Evolutionary conservation across 2,888 invertebrate species (phyloP).

Genomic region (Drosophila recens): DNA sequence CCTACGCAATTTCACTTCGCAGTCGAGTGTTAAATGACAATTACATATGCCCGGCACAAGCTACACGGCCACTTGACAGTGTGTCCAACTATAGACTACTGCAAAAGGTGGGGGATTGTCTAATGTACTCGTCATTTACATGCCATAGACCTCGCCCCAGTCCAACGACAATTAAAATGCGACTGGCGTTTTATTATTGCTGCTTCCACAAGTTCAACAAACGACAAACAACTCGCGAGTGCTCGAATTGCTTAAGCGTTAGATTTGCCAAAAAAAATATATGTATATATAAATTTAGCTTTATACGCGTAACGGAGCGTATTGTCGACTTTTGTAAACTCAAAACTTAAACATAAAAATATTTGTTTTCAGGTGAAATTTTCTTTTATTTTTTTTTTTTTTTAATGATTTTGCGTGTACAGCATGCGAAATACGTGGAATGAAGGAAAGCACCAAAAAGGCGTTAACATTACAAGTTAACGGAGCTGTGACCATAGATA

Average conservation of each 20-base stretch:
- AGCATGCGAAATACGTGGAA: conserved; percentile 76
- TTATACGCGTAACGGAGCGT: conserved; percentile 2
- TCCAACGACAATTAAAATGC: conserved; percentile 70
- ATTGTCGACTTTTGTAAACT: conserved; percentile 40
- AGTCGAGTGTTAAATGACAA: conserved; percentile 68
- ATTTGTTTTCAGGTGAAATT: conserved; percentile 69
- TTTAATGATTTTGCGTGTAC: conserved; percentile 61
- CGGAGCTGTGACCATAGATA: conserved; percentile 53
- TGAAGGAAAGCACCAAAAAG: conserved; percentile 58
- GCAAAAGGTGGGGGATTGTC: conserved; percentile 27
- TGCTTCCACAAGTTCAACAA: conserved; percentile 66
- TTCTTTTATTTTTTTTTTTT: conserved; percentile 35
- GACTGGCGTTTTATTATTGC: conserved; percentile 56
- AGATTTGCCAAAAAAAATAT: conserved; percentile 64
- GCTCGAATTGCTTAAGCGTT: conserved; percentile 36
- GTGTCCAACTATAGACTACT: conserved; percentile 20
- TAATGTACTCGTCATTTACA: conserved; percentile 67
- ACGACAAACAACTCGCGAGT: conserved; percentile 53
- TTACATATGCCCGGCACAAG: conserved; percentile 75
- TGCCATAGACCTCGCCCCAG: conserved; percentile 76
- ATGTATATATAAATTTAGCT: conserved; percentile 12
- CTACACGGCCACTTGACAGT: conserved; percentile 39
- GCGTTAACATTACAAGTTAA: conserved; percentile 68
- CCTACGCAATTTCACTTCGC: conserved; percentile 79
- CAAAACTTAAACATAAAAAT: conserved; percentile 45